Evolutionary conservation across 2,113 vertebrate genomes (phyloP).

Genomic region (Pandion haliaetus): DNA sequence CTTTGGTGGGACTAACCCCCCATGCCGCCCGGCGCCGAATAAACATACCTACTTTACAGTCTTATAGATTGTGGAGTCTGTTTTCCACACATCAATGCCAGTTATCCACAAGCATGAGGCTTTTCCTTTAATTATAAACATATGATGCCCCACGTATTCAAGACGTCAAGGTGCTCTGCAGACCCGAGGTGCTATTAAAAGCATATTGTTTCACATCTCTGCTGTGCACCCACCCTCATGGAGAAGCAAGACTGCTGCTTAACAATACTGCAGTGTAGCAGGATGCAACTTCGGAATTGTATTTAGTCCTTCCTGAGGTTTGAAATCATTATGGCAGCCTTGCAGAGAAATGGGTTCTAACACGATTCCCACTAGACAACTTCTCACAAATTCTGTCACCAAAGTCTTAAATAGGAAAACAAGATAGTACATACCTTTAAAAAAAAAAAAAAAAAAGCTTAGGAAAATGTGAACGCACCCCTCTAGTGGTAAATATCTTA

Average conservation of each 20-base stretch:
- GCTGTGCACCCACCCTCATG: not conserved
- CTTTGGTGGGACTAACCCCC: no score
- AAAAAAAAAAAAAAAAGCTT: not conserved
- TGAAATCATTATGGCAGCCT: not conserved
- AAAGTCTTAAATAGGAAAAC: not conserved
- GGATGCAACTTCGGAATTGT: rapidly evolving
- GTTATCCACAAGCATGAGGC: not conserved
- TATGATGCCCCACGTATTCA: rapidly evolving
- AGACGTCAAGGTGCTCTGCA: not conserved
- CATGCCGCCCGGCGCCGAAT: no score
- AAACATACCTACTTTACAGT: no score
- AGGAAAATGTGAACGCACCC: not conserved
- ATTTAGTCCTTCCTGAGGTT: not conserved
- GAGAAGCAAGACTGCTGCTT: not conserved
- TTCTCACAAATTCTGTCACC: not conserved
- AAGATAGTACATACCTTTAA: not conserved
- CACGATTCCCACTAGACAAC: not conserved
- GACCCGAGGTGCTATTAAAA: not conserved
- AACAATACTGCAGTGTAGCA: rapidly evolving
- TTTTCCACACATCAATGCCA: no score
- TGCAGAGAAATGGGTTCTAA: not conserved
- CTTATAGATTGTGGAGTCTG: no score
- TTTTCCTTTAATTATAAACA: not conserved
- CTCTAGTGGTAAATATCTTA: not conserved
- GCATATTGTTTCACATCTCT: not conserved